Percentiles rank a stretch among this genome's conserved stretches.
Conservation (phyloP, 1,140 invertebrate species). For the Epicauta chinensis region DNA sequence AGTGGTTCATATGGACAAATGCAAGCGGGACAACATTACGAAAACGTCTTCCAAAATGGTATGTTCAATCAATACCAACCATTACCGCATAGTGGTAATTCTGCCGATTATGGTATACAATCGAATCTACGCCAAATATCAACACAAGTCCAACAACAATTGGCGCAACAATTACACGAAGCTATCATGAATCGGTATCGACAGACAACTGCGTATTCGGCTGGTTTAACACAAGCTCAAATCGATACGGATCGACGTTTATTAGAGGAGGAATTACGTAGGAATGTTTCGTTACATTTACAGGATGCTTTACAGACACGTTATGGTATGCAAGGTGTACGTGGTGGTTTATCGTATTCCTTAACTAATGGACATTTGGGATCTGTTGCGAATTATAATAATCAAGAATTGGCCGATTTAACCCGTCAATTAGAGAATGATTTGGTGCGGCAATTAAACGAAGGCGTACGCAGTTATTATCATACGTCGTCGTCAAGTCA, state of each 20-base stretch:
- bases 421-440: conserved; percentile 30
- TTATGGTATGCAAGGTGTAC: conserved; percentile 30
- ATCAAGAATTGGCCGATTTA: conserved; percentile 34
- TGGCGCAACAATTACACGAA: conserved; percentile 30
- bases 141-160: conserved; percentile 28
- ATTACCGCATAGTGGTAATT: neutral
- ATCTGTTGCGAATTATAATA: conserved; percentile 32
- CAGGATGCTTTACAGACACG: conserved; percentile 27
- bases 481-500: neutral
- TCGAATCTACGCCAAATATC: conserved; percentile 23
- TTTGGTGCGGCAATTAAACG: conserved; percentile 30
- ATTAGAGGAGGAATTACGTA: conserved; percentile 31
- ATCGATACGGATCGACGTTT: conserved; percentile 16
- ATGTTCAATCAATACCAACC: neutral
- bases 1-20: neutral
- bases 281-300: conserved; percentile 33
- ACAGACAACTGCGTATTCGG: neutral
- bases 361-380: conserved; percentile 25
- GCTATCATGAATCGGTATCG: conserved; percentile 14
- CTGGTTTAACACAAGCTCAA: neutral
- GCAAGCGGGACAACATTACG: neutral
- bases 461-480: conserved; percentile 15
- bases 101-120: conserved; percentile 4
- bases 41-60: too few relatives aligned
- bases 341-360: conserved; percentile 32